Percentiles rank a stretch among this genome's conserved stretches.
phyloP scores from a whole-genome alignment of 1,140 invertebrate species.

The Tigriopus japonicus region DNA sequence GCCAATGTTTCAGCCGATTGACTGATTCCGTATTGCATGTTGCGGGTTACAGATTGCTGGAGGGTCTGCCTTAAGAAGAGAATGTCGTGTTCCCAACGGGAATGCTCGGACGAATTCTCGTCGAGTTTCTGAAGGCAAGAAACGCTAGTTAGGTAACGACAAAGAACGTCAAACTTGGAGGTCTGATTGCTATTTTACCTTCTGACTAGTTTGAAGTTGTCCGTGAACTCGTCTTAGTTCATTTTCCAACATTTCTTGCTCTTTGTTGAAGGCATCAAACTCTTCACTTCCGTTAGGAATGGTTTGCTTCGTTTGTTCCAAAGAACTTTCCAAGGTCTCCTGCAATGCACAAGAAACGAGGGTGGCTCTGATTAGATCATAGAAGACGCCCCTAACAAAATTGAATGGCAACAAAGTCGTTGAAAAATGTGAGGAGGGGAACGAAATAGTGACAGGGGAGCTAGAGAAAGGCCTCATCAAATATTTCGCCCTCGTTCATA shows the following conservation, averaged over 20 bases:
- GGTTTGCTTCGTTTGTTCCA: too few species aligned
- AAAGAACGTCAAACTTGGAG: too few species aligned
- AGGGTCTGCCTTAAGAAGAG: slow-evolving; percentile 62
- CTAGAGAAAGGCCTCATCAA: too few species aligned
- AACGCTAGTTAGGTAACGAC: background rate
- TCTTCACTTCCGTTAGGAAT: background rate
- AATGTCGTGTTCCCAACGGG: slow-evolving; percentile 63
- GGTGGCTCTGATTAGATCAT: too few species aligned
- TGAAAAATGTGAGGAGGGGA: too few species aligned
- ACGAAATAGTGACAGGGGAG: too few species aligned
- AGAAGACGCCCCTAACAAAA: too few species aligned
- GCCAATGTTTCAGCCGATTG: slow-evolving; percentile 20
- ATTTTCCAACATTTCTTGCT: background rate
- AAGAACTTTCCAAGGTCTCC: too few species aligned
- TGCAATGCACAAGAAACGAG: too few species aligned
- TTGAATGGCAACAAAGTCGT: too few species aligned
- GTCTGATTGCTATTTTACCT: background rate
- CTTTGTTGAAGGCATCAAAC: background rate
- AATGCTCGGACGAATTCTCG: slow-evolving; percentile 37
- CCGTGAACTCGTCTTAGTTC: background rate
- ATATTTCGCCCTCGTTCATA: too few species aligned
- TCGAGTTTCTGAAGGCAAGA: background rate
- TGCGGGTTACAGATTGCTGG: slow-evolving; percentile 34
- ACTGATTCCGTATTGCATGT: slow-evolving; percentile 13
- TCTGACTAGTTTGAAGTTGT: background rate